phyloP scores from a whole-genome alignment of 2,888 invertebrate species.

The Ormyrus rosae region DNA sequence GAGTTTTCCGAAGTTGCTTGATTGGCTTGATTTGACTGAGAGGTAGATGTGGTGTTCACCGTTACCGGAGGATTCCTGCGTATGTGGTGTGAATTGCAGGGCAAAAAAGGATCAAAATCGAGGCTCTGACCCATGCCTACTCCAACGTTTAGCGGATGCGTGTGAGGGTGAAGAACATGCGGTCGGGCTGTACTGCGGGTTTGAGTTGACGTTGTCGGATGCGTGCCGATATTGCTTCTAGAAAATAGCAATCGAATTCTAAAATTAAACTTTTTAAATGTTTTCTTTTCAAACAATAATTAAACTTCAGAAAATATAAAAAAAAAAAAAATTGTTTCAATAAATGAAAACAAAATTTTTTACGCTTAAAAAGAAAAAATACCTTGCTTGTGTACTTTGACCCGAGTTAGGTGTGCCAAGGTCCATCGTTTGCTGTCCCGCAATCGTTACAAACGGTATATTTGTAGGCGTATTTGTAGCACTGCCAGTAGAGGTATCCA shows the following conservation, averaged over 20 bases:
- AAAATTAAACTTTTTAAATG: neutral
- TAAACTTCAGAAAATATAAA: neutral
- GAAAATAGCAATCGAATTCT: neutral
- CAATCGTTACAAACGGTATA: conserved; percentile 53
- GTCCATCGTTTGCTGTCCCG: conserved; percentile 60
- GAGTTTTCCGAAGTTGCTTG: conserved; percentile 74
- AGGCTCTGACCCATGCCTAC: conserved; percentile 64
- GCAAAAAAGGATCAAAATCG: conserved; percentile 82
- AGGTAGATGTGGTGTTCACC: conserved; percentile 61
- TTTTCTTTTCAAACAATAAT: neutral
- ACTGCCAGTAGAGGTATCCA: conserved; percentile 42
- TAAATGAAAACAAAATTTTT: neutral
- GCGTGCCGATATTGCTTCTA: conserved; percentile 82
- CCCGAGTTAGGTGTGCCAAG: conserved; percentile 67
- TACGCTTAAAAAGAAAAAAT: conserved; percentile 22
- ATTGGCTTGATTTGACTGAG: conserved; percentile 65
- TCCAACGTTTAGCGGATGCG: conserved; percentile 77
- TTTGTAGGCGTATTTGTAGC: conserved; percentile 31
- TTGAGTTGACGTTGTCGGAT: conserved; percentile 84
- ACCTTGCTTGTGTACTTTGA: conserved; percentile 74
- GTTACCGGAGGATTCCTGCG: conserved; percentile 67
- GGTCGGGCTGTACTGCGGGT: conserved; percentile 83
- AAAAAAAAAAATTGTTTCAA: neutral
- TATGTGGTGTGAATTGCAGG: conserved; percentile 85
- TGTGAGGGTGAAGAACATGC: conserved; percentile 81